These are phyloP conservation scores for Cydia fagiglandana DNA, from an alignment of 1,140 invertebrate genomes.

Conservation along the genomic window DNA sequence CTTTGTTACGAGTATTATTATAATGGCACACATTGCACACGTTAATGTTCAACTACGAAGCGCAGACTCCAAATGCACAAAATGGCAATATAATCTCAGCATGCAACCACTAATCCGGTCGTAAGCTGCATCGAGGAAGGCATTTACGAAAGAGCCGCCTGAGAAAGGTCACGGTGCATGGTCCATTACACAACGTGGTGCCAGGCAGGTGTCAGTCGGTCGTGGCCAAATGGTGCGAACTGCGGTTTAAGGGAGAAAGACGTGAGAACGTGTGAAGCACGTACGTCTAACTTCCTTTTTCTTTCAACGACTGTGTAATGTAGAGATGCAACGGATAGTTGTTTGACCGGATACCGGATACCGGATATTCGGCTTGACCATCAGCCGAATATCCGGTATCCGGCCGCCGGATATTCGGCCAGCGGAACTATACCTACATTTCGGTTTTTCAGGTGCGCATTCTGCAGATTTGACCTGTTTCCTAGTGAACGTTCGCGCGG, in stretches of 20 bases:
- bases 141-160: not conserved
- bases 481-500: too few relatives aligned
- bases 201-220: constrained; percentile 42
- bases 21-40: not conserved
- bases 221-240: constrained; percentile 36
- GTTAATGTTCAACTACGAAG: not conserved
- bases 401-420: too few relatives aligned
- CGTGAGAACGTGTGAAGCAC: constrained; percentile 36
- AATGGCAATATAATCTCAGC: constrained; percentile 1
- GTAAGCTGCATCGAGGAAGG: constrained; percentile 7
- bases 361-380: too few relatives aligned
- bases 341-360: too few relatives aligned
- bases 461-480: too few relatives aligned
- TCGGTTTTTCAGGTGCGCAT: too few relatives aligned
- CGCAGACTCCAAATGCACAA: not conserved
- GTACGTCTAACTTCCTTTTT: not conserved
- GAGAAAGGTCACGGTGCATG: constrained; percentile 50
- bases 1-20: not conserved
- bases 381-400: too few relatives aligned
- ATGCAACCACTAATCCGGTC: not conserved
- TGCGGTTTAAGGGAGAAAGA: constrained; percentile 36
- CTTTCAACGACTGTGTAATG: not conserved
- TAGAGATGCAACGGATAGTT: too few relatives aligned
- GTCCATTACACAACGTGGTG: constrained; percentile 45
- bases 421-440: too few relatives aligned